Base-by-base conservation (phyloP, 2,113 vertebrate genomes). In the Astur gentilis region DNA sequence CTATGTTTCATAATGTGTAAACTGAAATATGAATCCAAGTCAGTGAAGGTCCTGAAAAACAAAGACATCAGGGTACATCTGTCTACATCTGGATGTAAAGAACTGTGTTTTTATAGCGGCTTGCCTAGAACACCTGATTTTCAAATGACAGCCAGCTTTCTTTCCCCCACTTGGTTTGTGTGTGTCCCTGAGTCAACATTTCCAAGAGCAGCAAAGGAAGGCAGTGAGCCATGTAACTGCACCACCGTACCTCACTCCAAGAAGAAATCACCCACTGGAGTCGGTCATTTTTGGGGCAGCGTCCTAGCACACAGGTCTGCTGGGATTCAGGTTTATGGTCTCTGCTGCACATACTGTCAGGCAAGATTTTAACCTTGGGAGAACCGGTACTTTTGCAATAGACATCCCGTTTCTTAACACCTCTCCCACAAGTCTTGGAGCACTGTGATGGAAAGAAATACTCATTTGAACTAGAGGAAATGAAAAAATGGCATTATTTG, bases 391-490 rank as follows among this genome's bases (percentile, higher is more conserved):
- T 98, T 91, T 97, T 98, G 96, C 99, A 99, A 92, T 98, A 98
- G 94, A 99, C 97, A 18, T 98, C 98, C 4, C 99, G 98, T 88
- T 98, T 99, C 97, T 98, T 98, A 87, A 99, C 73, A 6, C 99
- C 99, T 65, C 99, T 99, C 47, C 99, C 99, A 62, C 99, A 99
- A 11, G 98, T 99, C 98, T 99, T 99, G 85, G 99, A 99, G 97
- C 99, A 99, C 99, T 99, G 84, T 82, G 87, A 90, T 69, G 84
- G 66, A 94, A 89, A 91, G 55, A 89, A 81, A 92, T 11, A 85
- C 2, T 79, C 42, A 64, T 65, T 65, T 80, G 38, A 94, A 65
- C 36, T 7, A 11, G 16, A 77, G 54, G 49, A 87, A 95, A 79
- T 65, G 16, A 79, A 94, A 83, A 42, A 87, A 3, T 77, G 32